Conservation (phyloP, 2,797 vertebrate genomes). For the Crocidura indochinensis region DNA sequence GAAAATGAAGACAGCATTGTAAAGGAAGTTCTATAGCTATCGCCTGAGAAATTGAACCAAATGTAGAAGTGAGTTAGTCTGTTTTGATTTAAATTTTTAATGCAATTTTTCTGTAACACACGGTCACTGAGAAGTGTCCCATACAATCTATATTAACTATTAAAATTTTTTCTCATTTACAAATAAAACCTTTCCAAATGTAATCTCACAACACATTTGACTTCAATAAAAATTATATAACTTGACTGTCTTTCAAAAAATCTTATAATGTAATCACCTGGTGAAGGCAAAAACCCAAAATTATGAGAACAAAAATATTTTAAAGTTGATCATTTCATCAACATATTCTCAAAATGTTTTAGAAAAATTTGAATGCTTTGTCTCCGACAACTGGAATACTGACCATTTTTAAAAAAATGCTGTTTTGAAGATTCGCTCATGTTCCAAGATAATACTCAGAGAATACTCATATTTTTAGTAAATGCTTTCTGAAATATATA, state of each 20-base stretch:
- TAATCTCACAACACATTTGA: conserved; percentile 86
- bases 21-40: conserved; percentile 66
- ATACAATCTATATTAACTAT: conserved; percentile 46
- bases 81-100: conserved; percentile 65
- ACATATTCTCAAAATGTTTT: conserved; percentile 50
- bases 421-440: conserved; percentile 65
- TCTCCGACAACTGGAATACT: conserved; percentile 66
- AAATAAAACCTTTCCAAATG: conserved; percentile 81
- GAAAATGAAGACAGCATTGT: conserved; percentile 53
- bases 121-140: conserved; percentile 44
- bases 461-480: conserved; percentile 38
- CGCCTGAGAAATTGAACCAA: conserved; percentile 32
- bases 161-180: conserved; percentile 64
- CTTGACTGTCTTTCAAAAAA: conserved; percentile 69
- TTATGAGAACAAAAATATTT: conserved; percentile 48
- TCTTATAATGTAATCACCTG: conserved; percentile 81
- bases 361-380: conserved; percentile 56
- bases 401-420: neutral
- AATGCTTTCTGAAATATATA: conserved; percentile 48
- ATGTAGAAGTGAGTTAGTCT: neutral
- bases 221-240: conserved; percentile 74
- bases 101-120: conserved; percentile 46
- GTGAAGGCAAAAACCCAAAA: conserved; percentile 86
- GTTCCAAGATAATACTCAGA: conserved; percentile 18
- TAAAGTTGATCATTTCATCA: conserved; percentile 67